Evolutionary conservation across 2,888 invertebrate species (phyloP), one percentile per base, ranked within the genome.

Genomic region (Danaus chrysippus): DNA sequence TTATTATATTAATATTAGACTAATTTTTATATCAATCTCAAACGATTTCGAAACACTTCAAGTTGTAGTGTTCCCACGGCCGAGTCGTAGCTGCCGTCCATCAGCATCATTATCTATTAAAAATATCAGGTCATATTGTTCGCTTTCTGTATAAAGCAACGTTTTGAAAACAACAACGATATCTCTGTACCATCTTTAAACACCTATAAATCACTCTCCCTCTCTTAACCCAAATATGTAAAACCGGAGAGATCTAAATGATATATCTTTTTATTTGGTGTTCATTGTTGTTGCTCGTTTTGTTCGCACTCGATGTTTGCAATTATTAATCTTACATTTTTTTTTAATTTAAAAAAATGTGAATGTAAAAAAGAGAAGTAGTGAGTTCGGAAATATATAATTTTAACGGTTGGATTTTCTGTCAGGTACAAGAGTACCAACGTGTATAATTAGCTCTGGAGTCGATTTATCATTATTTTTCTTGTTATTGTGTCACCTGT

Each of bases 111-210:
- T 89, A 90, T 90, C 89, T 90, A 87, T 88, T 87, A 90, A 90
- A 90, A 90, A 88, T 87, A 90, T 89, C 88, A 81, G 86, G 86
- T 89, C 89, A 90, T 87, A 88, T 89, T 89, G 87, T 90, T 87
- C 83, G 81, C 85, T 87, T 88, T 88, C 86, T 85, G 86, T 85
- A 84, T 81, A 86, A 88, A 86, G 80, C 83, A 80, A 86, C 86
- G 85, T 86, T 87, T 68, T 60, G 59, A 67, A 56, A 61, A 62
- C 82, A 77, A 79, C 79, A 76, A 73, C 76, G 76, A 78, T 89
- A 89, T 86, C 83, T 76, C 72, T 66, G 75, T 74, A 74, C 75
- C 82, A 89, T 90, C 88, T 86, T 73, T 75, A 82, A 82, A 81
- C 80, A 79, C 77, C 81, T 77, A 89, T 89, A 87, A 87, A 87